Conservation (phyloP, 2,113 vertebrate species). For the Aegotheles bennettii region DNA sequence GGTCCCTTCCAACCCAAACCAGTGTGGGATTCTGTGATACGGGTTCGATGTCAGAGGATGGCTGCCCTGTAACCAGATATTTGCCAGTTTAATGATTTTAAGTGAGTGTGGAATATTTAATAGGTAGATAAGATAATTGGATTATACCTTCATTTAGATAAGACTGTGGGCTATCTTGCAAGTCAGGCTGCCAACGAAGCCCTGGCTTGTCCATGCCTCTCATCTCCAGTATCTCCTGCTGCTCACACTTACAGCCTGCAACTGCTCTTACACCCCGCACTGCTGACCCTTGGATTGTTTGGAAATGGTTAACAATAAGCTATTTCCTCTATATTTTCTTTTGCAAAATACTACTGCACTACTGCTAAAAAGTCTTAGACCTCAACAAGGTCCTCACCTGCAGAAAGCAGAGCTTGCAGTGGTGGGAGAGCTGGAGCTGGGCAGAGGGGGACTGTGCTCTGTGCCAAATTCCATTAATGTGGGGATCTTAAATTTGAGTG, state of each 20-base stretch:
- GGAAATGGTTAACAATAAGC: neutral
- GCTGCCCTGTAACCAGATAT: neutral
- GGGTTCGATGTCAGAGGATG: accelerated
- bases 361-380: neutral
- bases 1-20: too few relatives aligned
- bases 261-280: neutral
- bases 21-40: too few relatives aligned
- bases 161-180: neutral
- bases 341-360: neutral
- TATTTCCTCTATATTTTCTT: accelerated
- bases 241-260: accelerated
- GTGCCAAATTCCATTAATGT: neutral
- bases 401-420: neutral
- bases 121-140: neutral
- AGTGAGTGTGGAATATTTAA: neutral
- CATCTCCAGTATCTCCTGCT: neutral
- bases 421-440: neutral
- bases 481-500: neutral
- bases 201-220: neutral
- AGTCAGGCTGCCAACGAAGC: accelerated
- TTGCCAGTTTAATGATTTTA: neutral
- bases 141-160: neutral
- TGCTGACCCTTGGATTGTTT: neutral
- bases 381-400: neutral
- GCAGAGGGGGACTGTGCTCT: accelerated